Percentiles rank a stretch among this genome's conserved stretches.
Evolutionary conservation across 2,113 vertebrate species (phyloP).

Genomic region (Malurus elegans): DNA sequence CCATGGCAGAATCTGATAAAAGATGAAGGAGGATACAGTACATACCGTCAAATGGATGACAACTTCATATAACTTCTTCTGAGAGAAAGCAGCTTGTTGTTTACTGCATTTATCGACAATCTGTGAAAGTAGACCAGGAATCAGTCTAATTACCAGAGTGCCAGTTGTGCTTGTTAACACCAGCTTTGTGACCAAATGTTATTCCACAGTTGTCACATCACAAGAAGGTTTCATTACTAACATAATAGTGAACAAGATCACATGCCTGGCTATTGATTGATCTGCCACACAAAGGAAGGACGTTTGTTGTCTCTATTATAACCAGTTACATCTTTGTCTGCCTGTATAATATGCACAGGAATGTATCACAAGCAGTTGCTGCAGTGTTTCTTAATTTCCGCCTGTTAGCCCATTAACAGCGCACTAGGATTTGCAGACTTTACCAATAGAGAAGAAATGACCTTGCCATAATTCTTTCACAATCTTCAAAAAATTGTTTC

Average conservation of each 20-base stretch:
- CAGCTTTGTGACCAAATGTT: conserved; percentile 81
- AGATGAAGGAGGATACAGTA: background rate
- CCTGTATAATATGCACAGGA: conserved; percentile 49
- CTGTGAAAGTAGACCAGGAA: conserved; percentile 79
- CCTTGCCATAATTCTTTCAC: background rate
- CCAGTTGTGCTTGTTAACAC: conserved; percentile 82
- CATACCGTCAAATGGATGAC: conserved; percentile 58
- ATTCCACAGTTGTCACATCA: conserved; percentile 80
- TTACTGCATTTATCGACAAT: conserved; percentile 80
- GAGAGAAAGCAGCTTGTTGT: conserved; percentile 72
- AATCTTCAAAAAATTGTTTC: conserved; percentile 47
- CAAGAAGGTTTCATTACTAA: conserved; percentile 78
- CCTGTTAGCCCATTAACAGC: conserved; percentile 55
- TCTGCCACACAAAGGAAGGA: conserved; percentile 78
- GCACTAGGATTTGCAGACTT: conserved; percentile 55
- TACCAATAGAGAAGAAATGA: conserved; percentile 19
- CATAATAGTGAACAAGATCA: conserved; percentile 79
- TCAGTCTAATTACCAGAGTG: conserved; percentile 79
- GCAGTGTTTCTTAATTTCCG: conserved; percentile 24
- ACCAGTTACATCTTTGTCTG: conserved; percentile 65
- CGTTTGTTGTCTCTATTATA: conserved; percentile 74
- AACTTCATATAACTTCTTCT: conserved; percentile 68
- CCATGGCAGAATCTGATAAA: background rate
- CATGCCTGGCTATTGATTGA: conserved; percentile 79
- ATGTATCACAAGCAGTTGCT: conserved; percentile 25